A percentile compares a stretch with the other conserved stretches of the same genome.
Conservation (phyloP, 2,888 invertebrate genomes). For the Orthosia gothica region DNA sequence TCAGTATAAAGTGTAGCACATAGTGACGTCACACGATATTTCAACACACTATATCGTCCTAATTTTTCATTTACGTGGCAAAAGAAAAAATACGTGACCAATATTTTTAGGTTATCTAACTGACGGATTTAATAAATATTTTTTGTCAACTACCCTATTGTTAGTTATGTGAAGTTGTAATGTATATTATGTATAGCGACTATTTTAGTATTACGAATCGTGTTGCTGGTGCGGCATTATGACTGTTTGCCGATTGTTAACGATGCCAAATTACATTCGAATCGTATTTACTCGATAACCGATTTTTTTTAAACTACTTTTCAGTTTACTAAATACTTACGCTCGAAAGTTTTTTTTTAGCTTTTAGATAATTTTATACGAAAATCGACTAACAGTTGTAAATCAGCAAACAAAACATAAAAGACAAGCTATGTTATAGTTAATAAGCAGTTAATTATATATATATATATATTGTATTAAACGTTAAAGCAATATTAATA, state of each 20-base stretch:
- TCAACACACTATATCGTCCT: too few species aligned
- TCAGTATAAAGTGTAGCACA: too few species aligned
- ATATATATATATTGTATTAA: slow-evolving; percentile 17
- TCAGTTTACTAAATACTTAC: neutral
- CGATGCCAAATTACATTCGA: slow-evolving; percentile 27
- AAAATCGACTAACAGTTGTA: slow-evolving; percentile 29
- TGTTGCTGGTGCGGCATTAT: neutral
- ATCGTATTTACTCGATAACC: slow-evolving; percentile 1
- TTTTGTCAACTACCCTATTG: too few species aligned
- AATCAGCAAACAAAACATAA: slow-evolving; percentile 8
- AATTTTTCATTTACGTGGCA: too few species aligned
- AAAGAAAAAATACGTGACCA: too few species aligned
- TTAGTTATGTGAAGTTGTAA: slow-evolving; percentile 38
- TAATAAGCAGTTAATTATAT: slow-evolving; percentile 24
- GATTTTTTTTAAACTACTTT: neutral
- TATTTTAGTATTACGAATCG: slow-evolving; percentile 5
- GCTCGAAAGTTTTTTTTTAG: neutral
- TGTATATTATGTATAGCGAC: slow-evolving; percentile 50
- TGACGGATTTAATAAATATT: too few species aligned
- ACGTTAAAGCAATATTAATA: slow-evolving; percentile 43
- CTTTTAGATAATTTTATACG: neutral
- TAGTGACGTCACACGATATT: too few species aligned
- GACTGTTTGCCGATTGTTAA: slow-evolving; percentile 36
- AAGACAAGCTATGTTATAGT: slow-evolving; percentile 39
- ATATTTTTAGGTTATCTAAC: too few species aligned